Percentiles rank a stretch among this genome's conserved stretches.
These are phyloP conservation scores for Zingel zingel DNA, from an alignment of 2,113 vertebrate species.

Conservation along the genomic window DNA sequence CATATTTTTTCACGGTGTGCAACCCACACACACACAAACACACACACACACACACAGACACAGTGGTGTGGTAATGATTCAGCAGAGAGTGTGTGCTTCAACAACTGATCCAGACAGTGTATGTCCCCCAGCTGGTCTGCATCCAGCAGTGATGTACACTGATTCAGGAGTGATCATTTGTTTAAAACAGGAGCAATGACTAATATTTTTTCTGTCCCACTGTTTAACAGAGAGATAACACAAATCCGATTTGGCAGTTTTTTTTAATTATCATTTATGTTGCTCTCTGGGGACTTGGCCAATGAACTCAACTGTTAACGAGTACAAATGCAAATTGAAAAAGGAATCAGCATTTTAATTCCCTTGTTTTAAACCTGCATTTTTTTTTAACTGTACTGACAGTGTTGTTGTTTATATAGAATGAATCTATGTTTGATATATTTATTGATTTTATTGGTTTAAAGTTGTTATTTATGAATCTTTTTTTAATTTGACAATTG, in stretches of 20 bases:
- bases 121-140: constrained; percentile 12
- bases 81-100: constrained; percentile 16
- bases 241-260: background rate
- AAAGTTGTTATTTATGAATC: background rate
- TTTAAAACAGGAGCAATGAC: constrained; percentile 13
- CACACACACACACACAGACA: background rate
- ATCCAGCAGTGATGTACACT: background rate
- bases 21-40: background rate
- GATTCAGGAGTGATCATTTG: constrained; percentile 12
- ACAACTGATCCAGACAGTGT: constrained; percentile 7
- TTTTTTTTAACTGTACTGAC: background rate
- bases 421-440: background rate
- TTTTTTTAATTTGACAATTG: background rate
- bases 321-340: background rate
- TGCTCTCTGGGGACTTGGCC: background rate
- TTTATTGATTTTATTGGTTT: background rate
- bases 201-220: background rate
- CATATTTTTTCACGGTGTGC: background rate
- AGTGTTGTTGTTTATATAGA: background rate
- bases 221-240: constrained; percentile 6
- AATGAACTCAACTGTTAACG: background rate
- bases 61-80: constrained; percentile 36
- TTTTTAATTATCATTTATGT: background rate
- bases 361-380: background rate
- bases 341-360: background rate